phyloP scores from a whole-genome alignment of 1,140 invertebrate genomes.

The Alviniconcha marisindica region DNA sequence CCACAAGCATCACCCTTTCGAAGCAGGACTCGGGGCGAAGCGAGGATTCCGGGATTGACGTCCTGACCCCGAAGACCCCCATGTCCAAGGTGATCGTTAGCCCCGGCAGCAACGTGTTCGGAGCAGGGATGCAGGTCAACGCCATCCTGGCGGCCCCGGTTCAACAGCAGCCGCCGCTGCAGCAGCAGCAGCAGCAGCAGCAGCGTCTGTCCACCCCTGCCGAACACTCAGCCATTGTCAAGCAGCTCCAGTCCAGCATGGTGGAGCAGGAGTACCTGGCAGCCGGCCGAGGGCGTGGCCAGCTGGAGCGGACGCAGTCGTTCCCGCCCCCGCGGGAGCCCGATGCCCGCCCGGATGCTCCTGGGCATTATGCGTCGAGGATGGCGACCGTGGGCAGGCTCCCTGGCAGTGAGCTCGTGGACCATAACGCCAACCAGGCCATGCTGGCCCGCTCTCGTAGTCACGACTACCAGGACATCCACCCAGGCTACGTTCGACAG shows the following conservation, averaged over 20 bases:
- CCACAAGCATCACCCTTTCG: constrained; percentile 46
- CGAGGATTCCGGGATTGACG: constrained; percentile 68
- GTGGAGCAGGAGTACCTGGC: constrained; percentile 35
- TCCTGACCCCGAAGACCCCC: constrained; percentile 49
- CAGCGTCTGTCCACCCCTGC: constrained; percentile 36
- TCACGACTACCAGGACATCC: constrained; percentile 21
- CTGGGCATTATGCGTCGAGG: not conserved
- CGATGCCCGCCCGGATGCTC: not conserved
- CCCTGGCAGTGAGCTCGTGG: not conserved
- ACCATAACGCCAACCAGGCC: not conserved
- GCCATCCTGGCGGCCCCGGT: not conserved
- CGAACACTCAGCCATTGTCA: constrained; percentile 35
- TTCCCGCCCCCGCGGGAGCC: constrained; percentile 39
- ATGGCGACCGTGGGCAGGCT: not conserved
- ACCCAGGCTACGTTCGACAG: not conserved
- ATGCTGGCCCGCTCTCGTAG: constrained; percentile 22
- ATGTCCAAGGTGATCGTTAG: constrained; percentile 34
- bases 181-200: constrained; percentile 40
- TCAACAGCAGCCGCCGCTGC: not conserved
- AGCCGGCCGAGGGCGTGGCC: constrained; percentile 17
- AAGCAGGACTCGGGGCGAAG: constrained; percentile 64
- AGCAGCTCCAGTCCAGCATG: constrained; percentile 38
- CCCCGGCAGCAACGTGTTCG: constrained; percentile 31
- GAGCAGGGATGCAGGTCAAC: not conserved
- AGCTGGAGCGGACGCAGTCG: constrained; percentile 44